A percentile compares a stretch with the other conserved stretches of the same genome.
Conservation (phyloP, 1,140 invertebrate species). For the Brachionus rotundiformis region DNA sequence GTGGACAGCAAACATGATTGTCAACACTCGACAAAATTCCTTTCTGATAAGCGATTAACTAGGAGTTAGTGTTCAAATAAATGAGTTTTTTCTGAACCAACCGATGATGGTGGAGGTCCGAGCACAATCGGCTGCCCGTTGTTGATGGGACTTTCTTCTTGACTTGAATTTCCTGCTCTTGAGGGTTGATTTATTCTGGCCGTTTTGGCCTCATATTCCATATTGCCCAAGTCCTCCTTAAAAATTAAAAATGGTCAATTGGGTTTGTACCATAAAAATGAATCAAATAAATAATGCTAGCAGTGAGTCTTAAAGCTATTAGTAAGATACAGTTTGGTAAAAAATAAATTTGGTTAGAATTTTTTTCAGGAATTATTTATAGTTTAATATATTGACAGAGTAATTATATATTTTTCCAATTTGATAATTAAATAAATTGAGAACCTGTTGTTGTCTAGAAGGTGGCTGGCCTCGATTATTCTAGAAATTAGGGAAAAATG, state of each 20-base stretch:
- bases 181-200: slow-evolving; percentile 30
- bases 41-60: neutral
- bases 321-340: neutral
- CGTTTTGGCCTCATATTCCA: slow-evolving; percentile 21
- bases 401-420: too few species aligned
- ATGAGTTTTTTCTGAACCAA: slow-evolving; percentile 44
- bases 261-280: too few species aligned
- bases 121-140: slow-evolving; percentile 12
- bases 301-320: neutral
- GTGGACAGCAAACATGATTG: neutral
- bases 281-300: too few species aligned
- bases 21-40: neutral
- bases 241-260: neutral
- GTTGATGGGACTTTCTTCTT: slow-evolving; percentile 1
- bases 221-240: slow-evolving; percentile 33
- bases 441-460: slow-evolving; percentile 24
- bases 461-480: neutral
- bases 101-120: slow-evolving; percentile 34
- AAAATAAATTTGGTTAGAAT: neutral
- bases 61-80: slow-evolving; percentile 29
- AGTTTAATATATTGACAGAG: too few species aligned
- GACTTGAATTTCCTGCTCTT: neutral
- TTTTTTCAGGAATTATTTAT: too few species aligned
- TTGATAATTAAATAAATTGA: neutral
- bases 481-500: neutral